Evolutionary conservation across 2,797 vertebrate genomes (phyloP).

Genomic region (Manis javanica): DNA sequence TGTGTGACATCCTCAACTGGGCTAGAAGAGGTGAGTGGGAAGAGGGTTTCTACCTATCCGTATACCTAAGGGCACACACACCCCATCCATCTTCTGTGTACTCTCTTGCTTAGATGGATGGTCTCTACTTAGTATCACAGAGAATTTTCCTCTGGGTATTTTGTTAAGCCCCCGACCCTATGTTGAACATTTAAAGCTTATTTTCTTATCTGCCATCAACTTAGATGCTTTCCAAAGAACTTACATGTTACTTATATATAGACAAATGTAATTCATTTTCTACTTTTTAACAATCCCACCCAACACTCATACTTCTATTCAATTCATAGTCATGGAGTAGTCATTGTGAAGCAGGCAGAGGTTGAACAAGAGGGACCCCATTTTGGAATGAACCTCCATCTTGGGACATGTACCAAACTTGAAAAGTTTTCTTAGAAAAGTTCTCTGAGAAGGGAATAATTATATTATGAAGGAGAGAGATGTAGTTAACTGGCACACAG

Average conservation of each 20-base stretch:
- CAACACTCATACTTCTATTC: neutral
- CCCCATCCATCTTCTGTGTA: neutral
- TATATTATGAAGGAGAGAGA: too few species aligned
- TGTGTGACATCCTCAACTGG: neutral
- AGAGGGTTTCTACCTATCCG: neutral
- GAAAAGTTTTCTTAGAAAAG: too few species aligned
- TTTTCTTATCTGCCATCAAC: neutral
- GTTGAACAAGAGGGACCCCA: too few species aligned
- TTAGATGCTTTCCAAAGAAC: neutral
- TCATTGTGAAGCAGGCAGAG: too few species aligned
- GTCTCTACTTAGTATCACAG: neutral
- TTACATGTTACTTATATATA: neutral
- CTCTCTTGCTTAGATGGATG: neutral
- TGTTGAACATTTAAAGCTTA: neutral
- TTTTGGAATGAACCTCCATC: too few species aligned
- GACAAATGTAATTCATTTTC: neutral
- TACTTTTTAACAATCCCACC: neutral
- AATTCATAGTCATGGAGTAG: neutral
- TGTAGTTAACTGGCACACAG: too few species aligned
- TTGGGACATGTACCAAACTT: too few species aligned
- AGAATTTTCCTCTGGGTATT: conserved; percentile 12
- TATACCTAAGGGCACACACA: neutral
- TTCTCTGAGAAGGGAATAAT: too few species aligned
- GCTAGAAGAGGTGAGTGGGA: neutral
- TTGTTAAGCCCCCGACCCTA: neutral